phyloP scores from a whole-genome alignment of 2,888 invertebrate species.

The Drosophila tanythrix region DNA sequence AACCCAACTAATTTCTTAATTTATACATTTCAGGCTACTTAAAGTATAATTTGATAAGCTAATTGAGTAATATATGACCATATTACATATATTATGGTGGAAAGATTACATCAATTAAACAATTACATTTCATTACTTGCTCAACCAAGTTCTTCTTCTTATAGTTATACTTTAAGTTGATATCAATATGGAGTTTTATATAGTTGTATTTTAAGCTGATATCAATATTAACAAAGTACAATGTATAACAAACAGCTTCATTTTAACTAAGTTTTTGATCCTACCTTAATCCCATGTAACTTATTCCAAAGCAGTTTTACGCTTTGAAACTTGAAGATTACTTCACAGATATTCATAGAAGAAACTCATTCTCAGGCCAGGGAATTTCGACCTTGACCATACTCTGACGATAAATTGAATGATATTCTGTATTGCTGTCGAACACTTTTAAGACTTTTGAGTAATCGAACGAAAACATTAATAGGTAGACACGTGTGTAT shows the following conservation, averaged over 20 bases:
- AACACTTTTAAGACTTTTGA: constrained; percentile 22
- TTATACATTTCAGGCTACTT: not conserved
- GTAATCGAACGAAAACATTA: not conserved
- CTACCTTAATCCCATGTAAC: not conserved
- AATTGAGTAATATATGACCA: not conserved
- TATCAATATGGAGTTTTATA: not conserved
- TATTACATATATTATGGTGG: not conserved
- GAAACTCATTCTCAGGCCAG: not conserved
- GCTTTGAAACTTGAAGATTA: not conserved
- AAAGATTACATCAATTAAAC: not conserved
- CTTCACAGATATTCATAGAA: not conserved
- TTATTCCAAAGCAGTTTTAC: not conserved
- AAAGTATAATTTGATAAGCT: not conserved
- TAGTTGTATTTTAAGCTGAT: not conserved
- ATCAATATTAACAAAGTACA: not conserved
- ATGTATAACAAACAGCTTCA: not conserved
- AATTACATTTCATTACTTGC: not conserved
- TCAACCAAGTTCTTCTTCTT: not conserved
- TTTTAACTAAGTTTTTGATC: not conserved
- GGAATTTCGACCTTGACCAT: not conserved
- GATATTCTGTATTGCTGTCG: constrained; percentile 8
- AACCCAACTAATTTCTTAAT: not conserved
- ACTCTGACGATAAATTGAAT: not conserved
- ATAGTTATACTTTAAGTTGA: not conserved
- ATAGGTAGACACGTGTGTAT: not conserved